Evolutionary conservation across 2,113 vertebrate species (phyloP).

Genomic region (Paramormyrops kingsleyae): DNA sequence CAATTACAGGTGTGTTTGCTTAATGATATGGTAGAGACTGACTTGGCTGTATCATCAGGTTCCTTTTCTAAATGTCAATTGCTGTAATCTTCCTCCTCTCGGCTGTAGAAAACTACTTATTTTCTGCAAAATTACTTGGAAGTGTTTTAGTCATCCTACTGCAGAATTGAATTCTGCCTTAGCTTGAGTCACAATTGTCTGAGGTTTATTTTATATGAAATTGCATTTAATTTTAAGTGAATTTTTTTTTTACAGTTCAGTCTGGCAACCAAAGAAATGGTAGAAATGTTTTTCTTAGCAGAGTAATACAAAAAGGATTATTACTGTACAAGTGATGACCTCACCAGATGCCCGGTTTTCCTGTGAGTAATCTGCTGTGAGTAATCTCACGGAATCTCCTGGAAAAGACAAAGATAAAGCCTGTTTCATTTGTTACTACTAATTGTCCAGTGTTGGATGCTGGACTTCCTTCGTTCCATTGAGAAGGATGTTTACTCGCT

Average conservation of each 20-base stretch:
- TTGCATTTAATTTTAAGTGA: background rate
- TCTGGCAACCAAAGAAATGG: background rate
- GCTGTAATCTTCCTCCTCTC: background rate
- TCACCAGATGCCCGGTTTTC: background rate
- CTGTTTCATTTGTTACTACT: background rate
- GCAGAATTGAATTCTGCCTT: conserved; percentile 2
- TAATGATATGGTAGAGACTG: background rate
- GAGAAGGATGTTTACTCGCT: background rate
- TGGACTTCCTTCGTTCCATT: background rate
- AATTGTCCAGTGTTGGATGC: background rate
- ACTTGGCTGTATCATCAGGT: background rate
- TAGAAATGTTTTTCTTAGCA: background rate
- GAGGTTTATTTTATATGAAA: background rate
- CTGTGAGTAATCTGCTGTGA: background rate
- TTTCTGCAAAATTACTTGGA: background rate
- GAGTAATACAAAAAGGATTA: background rate
- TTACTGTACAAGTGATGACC: background rate
- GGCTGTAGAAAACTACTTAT: background rate
- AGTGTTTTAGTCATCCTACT: background rate
- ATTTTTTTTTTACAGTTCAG: background rate
- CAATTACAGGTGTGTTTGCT: background rate
- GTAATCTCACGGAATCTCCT: background rate
- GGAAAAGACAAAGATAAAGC: background rate
- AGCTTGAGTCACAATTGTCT: conserved; percentile 7
- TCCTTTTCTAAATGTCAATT: conserved; percentile 23